Evolutionary conservation across 1,140 invertebrate species (phyloP).

Genomic region (Delia radicum): DNA sequence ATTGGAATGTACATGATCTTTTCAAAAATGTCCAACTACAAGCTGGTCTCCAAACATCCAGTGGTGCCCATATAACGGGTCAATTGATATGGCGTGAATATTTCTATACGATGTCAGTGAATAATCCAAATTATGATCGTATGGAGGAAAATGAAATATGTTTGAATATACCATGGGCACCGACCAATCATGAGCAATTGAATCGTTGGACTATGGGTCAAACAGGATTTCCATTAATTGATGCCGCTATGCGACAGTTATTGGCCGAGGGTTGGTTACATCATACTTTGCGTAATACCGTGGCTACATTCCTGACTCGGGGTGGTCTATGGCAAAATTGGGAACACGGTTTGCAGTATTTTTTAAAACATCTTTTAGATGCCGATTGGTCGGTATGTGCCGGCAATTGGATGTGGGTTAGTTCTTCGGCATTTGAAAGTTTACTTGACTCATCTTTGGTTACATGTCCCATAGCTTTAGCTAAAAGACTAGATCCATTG

Average conservation of each 20-base stretch:
- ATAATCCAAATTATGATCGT: constrained; percentile 65
- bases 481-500: constrained; percentile 68
- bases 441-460: constrained; percentile 66
- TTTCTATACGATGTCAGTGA: constrained; percentile 75
- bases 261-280: constrained; percentile 65
- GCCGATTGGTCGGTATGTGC: constrained; percentile 75
- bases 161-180: constrained; percentile 71
- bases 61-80: constrained; percentile 58
- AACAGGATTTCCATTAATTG: constrained; percentile 77
- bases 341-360: constrained; percentile 68
- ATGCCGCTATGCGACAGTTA: constrained; percentile 73
- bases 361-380: constrained; percentile 68
- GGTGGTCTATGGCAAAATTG: constrained; percentile 74
- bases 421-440: constrained; percentile 70
- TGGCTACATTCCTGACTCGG: constrained; percentile 71
- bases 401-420: constrained; percentile 82
- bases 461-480: constrained; percentile 66
- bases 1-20: constrained; percentile 66
- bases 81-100: constrained; percentile 80
- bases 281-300: constrained; percentile 69
- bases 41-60: constrained; percentile 47
- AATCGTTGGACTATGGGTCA: constrained; percentile 67
- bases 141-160: constrained; percentile 75
- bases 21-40: constrained; percentile 62
- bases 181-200: constrained; percentile 58